A percentile compares a stretch with the other conserved stretches of the same genome.
Conservation (phyloP, 1,140 invertebrate genomes). For the Heliconius hermathena region DNA sequence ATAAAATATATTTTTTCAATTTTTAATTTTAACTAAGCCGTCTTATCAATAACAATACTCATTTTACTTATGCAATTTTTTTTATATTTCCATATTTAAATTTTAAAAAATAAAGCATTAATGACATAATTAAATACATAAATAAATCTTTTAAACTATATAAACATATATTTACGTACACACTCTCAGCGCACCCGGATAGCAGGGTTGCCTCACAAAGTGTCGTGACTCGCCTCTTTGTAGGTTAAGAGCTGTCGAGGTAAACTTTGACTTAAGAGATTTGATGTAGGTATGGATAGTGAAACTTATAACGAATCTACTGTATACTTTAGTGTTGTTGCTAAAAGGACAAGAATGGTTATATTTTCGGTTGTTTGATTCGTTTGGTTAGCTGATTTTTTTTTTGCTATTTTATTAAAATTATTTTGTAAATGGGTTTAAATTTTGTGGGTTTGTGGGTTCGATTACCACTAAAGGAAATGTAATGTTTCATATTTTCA, state of each 20-base stretch:
- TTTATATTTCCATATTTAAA: too few relatives aligned
- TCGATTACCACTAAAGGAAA: too few relatives aligned
- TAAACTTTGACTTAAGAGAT: conserved; percentile 31
- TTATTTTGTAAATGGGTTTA: too few relatives aligned
- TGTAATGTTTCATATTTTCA: too few relatives aligned
- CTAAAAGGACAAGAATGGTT: not conserved
- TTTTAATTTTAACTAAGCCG: too few relatives aligned
- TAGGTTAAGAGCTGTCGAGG: conserved; percentile 35
- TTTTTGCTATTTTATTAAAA: too few relatives aligned
- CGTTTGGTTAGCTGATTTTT: not conserved
- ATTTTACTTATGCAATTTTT: too few relatives aligned
- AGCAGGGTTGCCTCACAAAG: conserved; percentile 3
- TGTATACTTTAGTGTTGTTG: not conserved
- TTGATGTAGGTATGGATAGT: conserved; percentile 25
- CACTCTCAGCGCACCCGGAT: not conserved
- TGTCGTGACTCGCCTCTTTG: conserved; percentile 32
- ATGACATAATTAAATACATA: not conserved
- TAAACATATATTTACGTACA: not conserved
- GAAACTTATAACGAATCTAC: conserved; percentile 1
- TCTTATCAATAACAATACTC: too few relatives aligned
- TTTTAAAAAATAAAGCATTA: not conserved
- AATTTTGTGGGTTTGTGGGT: too few relatives aligned
- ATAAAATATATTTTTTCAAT: too few relatives aligned
- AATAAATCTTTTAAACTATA: not conserved
- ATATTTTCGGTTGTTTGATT: not conserved